A percentile compares a stretch with the other conserved stretches of the same genome.
Conservation (phyloP, 2,113 vertebrate species). For the Rhizomys pruinosus region DNA sequence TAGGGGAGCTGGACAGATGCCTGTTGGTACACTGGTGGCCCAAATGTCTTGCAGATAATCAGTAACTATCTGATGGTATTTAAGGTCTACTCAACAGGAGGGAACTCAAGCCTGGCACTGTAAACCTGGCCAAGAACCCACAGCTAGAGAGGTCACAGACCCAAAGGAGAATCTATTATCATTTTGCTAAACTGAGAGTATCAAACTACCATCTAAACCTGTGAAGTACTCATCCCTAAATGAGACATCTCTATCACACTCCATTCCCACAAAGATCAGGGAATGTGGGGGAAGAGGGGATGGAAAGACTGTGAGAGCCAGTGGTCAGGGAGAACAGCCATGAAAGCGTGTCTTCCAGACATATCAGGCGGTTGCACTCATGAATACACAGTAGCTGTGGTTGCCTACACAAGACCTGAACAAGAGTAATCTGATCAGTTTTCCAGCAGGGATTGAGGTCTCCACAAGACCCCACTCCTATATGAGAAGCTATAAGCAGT, state of each 20-base stretch:
- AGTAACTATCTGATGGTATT: background rate
- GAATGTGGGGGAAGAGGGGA: no score
- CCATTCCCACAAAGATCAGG: background rate
- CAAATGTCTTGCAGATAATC: background rate
- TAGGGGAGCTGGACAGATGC: no score
- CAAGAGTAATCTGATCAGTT: background rate
- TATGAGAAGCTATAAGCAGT: background rate
- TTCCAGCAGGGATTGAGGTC: background rate
- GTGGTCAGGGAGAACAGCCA: background rate
- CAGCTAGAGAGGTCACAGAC: background rate
- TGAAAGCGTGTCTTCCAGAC: background rate
- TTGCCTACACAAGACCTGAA: background rate
- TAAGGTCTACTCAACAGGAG: background rate
- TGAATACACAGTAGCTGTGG: background rate
- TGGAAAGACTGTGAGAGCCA: background rate
- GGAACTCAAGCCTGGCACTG: background rate
- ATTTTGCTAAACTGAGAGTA: background rate
- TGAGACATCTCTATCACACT: background rate
- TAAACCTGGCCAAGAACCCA: background rate
- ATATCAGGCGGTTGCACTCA: background rate
- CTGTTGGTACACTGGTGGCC: no score
- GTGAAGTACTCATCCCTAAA: background rate
- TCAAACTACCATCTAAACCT: background rate
- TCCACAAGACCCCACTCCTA: background rate
- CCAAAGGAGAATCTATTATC: background rate